Base-by-base conservation (phyloP, 2,797 vertebrate genomes). In the Lagodon rhomboides region DNA sequence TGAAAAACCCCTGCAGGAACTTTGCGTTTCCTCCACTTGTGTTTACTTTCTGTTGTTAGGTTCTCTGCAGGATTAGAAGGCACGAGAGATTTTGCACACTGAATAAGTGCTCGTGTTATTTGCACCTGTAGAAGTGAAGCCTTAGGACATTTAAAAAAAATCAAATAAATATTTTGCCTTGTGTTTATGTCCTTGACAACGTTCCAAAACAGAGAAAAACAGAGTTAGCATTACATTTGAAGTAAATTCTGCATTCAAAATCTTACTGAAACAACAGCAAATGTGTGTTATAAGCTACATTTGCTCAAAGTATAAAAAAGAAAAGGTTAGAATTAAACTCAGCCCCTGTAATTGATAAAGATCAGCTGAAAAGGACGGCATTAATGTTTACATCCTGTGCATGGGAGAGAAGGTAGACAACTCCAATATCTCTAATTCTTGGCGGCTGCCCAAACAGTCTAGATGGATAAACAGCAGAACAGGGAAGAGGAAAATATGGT, bases 81-180 rank as follows among this genome's bases (percentile, higher is more conserved):
- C 38, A 38, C 38, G 3, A 38, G 38, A 11, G 38, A 11, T 38
- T 38, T 11, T 38, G 38, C 11, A 38, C 38, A 11, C 1, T 10
- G 38, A 38, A 8, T 10, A 38, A 38, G 51, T 12, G 34, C n/a
- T 16, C 25, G 38, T 20, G 79, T 78, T 80, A 72, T 73, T 51
- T 71, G 59, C 79, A 80, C 58, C 72, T 82, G 73, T 55, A 73
- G 22, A 73, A 56, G 38, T 56, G 34, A 84, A 67, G 41, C 77
- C 54, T 18, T 13, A 8, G 12, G 9, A 54, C 54, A 58, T 27
- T 27, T 27, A 27, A 27, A 27, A 27, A 2, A 27, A 27, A 27
- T 27, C 2, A 27, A 27, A 27, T n/a, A n/a, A n/a, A 17, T n/a
- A 25, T 67, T 72, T 64, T 64, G 12, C 68, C n/a, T 54, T 12